Base-by-base conservation (phyloP, 2,888 invertebrate genomes). In the Hypercompe scribonia region DNA sequence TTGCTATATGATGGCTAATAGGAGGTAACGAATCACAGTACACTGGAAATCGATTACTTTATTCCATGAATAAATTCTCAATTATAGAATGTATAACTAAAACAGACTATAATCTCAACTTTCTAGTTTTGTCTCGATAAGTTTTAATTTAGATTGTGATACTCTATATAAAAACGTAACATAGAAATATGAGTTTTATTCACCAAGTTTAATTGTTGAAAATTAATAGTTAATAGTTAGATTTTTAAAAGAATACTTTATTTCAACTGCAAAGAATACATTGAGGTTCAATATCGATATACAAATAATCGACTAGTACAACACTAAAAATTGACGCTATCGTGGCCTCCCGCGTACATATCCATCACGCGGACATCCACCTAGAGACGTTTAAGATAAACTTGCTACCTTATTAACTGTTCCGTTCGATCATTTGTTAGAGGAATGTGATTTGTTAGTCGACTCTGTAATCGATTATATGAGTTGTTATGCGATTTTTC, bases 361-460 rank as follows among this genome's bases (percentile, higher is more conserved):
- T 94, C 94, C 92, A 94, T 95, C 94, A 94, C 89, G 77, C 74
- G 73, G 72, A 77, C 72, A 82, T 72, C 71, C 74, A 78, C 79
- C 82, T 73, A 74, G 72, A 82, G 88, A 90, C 89, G 86, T 89
- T 87, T 89, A 90, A 91, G 92, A 94, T 94, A 93, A 91, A 93
- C 91, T 84, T 77, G 90, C 91, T 90, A 90, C 92, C 92, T 93
- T 93, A 93, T 94, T 94, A 94, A 92, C 91, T 88, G 74, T 77
- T 76, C 82, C 89, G 82, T 87, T 87, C 88, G 82, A 87, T 89
- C 89, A 90, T 91, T 90, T 89, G 87, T 90, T 81, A 82, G 76
- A 81, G 77, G 77, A 77, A 83, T 81, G 81, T 83, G 83, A 86
- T 84, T 82, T 80, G 83, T 84, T 84, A 81, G 71, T 79, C 67